These are phyloP conservation scores for Margaritifera margaritifera DNA, from an alignment of 2,888 invertebrate species.

Conservation along the genomic window DNA sequence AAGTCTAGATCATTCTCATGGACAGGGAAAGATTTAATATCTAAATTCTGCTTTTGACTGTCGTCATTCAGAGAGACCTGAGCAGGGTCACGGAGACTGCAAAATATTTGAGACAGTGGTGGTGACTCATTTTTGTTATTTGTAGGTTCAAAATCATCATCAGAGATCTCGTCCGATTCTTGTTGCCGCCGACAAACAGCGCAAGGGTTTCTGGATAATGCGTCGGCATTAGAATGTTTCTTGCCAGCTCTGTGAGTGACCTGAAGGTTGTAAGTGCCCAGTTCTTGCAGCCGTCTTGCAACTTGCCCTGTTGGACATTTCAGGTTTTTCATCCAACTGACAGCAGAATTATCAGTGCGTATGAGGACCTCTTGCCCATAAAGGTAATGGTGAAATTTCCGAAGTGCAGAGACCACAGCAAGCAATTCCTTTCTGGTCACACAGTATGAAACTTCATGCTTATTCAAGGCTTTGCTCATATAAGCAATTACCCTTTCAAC, in stretches of 20 bases:
- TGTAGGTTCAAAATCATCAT: no score
- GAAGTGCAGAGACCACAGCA: no score
- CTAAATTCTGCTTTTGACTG: no score
- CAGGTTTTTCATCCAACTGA: conserved; percentile 5
- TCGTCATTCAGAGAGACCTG: no score
- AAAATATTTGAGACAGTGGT: no score
- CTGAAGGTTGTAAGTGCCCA: not conserved
- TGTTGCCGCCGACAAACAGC: conserved; percentile 1
- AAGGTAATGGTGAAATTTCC: conserved; percentile 22
- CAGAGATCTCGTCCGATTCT: no score
- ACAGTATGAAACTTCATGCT: conserved; percentile 13
- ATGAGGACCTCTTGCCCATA: conserved; percentile 21
- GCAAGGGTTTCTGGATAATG: conserved; percentile 10
- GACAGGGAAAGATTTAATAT: no score
- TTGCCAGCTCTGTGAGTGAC: conserved; percentile 1
- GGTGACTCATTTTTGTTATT: no score
- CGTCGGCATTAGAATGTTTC: conserved; percentile 1
- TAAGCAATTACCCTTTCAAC: no score
- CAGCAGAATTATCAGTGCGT: conserved; percentile 23
- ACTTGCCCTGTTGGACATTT: not conserved
- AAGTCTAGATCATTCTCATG: no score
- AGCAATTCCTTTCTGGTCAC: conserved; percentile 23
- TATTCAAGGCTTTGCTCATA: not conserved
- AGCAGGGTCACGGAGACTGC: no score
- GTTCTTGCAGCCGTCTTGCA: no score